Evolutionary conservation across 2,888 invertebrate species (phyloP).

Genomic region (Iselma pallidipennis): DNA sequence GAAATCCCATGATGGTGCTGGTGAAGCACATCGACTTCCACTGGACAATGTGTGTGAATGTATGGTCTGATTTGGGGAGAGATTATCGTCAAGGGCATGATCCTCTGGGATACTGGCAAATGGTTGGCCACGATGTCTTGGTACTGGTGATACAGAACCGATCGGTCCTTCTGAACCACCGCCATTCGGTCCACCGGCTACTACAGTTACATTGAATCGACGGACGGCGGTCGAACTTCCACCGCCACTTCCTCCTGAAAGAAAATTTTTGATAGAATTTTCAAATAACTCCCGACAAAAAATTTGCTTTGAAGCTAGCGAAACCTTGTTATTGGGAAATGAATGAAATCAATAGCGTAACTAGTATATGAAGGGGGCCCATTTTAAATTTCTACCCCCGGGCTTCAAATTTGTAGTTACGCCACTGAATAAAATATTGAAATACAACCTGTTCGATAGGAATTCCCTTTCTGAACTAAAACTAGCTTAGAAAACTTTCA

Average conservation of each 20-base stretch:
- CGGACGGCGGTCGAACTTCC: slow-evolving; percentile 43
- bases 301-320: too few species aligned
- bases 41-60: slow-evolving; percentile 34
- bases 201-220: slow-evolving; percentile 62
- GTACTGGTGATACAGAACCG: slow-evolving; percentile 46
- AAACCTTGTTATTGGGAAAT: background rate
- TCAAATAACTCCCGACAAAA: slow-evolving; percentile 1
- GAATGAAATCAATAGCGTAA: background rate
- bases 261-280: slow-evolving; percentile 17
- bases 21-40: slow-evolving; percentile 49
- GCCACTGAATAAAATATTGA: too few species aligned
- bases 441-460: background rate
- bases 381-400: too few species aligned
- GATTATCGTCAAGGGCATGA: slow-evolving; percentile 55
- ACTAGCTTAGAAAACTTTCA: background rate
- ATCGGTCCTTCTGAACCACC: slow-evolving; percentile 29
- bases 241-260: background rate
- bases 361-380: too few species aligned
- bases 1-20: slow-evolving; percentile 55
- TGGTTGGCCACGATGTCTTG: slow-evolving; percentile 53
- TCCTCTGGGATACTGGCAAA: slow-evolving; percentile 58
- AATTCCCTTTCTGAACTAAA: background rate
- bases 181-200: slow-evolving; percentile 32
- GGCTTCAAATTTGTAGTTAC: too few species aligned
- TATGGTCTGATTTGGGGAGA: slow-evolving; percentile 26